Percentiles rank a stretch among this genome's conserved stretches.
phyloP scores from a whole-genome alignment of 2,888 invertebrate genomes.

The Drosophila atroscutellata region DNA sequence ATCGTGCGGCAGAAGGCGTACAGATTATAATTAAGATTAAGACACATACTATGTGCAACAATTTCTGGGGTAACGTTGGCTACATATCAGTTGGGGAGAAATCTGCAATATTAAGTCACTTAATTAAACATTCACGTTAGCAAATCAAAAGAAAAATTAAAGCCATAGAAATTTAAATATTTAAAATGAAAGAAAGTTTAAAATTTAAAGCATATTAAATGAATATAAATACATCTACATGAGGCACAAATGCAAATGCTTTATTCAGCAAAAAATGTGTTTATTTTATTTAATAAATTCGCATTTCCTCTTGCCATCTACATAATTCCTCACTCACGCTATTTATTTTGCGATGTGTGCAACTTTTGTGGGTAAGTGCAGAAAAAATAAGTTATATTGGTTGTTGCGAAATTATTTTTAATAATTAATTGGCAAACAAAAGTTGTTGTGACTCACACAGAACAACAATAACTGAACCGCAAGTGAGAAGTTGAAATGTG shows the following conservation, averaged over 20 bases:
- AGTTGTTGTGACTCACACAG: too few species aligned
- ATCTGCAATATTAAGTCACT: not conserved
- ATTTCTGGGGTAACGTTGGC: too few species aligned
- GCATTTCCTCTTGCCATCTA: not conserved
- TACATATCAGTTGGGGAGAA: not conserved
- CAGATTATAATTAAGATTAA: constrained; percentile 30
- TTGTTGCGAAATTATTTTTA: constrained; percentile 15
- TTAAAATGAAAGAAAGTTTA: not conserved
- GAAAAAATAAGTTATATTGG: constrained; percentile 7
- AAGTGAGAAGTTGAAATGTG: not conserved
- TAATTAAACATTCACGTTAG: not conserved
- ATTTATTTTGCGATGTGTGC: not conserved
- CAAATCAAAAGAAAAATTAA: not conserved
- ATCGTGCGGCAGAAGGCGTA: not conserved
- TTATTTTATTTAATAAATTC: not conserved
- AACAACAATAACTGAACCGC: not conserved
- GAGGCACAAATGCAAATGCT: not conserved
- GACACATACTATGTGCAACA: not conserved
- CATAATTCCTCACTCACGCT: too few species aligned
- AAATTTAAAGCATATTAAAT: not conserved
- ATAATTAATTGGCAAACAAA: constrained; percentile 10
- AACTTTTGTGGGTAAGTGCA: not conserved
- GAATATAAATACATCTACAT: not conserved
- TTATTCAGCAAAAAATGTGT: too few species aligned
- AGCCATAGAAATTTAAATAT: not conserved